Base-by-base conservation (phyloP, 2,113 vertebrate species). In the Scortum barcoo region DNA sequence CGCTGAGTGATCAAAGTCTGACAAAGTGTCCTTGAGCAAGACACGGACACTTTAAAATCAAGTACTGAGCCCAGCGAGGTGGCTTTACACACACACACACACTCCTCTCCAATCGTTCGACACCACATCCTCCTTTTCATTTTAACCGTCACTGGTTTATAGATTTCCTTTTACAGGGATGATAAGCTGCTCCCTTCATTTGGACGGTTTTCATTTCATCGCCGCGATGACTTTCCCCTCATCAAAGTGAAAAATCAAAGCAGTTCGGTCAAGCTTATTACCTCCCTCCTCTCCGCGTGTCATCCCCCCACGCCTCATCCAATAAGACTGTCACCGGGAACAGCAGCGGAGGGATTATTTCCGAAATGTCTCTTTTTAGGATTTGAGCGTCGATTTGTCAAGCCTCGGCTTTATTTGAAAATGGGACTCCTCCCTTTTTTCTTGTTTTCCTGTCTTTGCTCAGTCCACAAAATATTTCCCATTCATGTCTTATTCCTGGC, bases 211-310 rank as follows among this genome's bases (percentile, higher is more conserved):
- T 78, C 38, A 70, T 83, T 81, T 81, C 57, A 79, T 76, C 20
- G 20, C 65, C 2, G 57, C 2, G 10, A 53, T 57, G 75, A 77
- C 74, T 72, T 67, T 28, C 40, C 40, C 42, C 50, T 65, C 76
- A 78, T 82, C 57, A 65, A 51, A 89, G 72, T 66, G 68, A 81
- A 57, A 80, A 83, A 67, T 80, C 56, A 57, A 80, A 79, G 61
- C 62, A 0, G 24, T 65, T 61, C 10, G 26, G 0, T 72, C 65
- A 14, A 30, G 63, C 13, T 46, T 68, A 63, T 80, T 79, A 66
- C 53, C 72, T 68, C 73, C 33, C 72, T 63, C 40, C 68, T 46
- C 77, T 62, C 54, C 22, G 20, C 0, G 48, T 67, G 78, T 60
- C 73, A 53, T 20, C 26, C 16, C 26, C 16, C 36, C 26, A 10